Conservation (phyloP, 1,140 invertebrate genomes). For the Nephotettix cincticeps region DNA sequence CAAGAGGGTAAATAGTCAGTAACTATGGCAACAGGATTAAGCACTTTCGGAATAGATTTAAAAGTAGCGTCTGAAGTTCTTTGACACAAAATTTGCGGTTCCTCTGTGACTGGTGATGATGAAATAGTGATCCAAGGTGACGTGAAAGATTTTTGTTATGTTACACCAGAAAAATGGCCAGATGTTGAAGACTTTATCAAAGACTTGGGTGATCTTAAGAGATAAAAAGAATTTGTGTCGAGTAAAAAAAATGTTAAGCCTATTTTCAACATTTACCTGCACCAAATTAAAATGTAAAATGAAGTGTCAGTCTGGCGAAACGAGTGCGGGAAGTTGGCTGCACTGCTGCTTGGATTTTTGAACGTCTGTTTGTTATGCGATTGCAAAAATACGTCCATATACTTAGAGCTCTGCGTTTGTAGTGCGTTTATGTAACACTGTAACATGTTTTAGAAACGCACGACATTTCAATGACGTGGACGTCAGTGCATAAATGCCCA, state of each 20-base stretch:
- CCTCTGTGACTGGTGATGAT: conserved; percentile 97
- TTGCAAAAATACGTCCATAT: no score
- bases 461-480: no score
- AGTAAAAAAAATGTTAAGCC: not conserved
- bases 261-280: no score
- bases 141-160: conserved; percentile 95
- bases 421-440: no score
- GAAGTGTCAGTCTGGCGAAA: no score
- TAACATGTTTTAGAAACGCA: no score
- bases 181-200: conserved; percentile 55
- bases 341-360: no score
- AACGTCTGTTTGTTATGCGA: no score
- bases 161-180: conserved; percentile 97
- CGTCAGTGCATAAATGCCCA: no score
- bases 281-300: no score
- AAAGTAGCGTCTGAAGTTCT: conserved; percentile 98
- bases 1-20: conserved; percentile 98
- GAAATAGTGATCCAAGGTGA: conserved; percentile 99
- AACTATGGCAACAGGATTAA: conserved; percentile 84
- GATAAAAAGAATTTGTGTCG: conserved; percentile 38
- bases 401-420: no score
- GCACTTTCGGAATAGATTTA: conserved; percentile 94
- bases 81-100: conserved; percentile 98
- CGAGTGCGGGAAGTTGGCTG: no score
- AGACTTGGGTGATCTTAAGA: conserved; percentile 46